Evolutionary conservation across 1,140 invertebrate species (phyloP).

Genomic region (Euura saliciscinereae): DNA sequence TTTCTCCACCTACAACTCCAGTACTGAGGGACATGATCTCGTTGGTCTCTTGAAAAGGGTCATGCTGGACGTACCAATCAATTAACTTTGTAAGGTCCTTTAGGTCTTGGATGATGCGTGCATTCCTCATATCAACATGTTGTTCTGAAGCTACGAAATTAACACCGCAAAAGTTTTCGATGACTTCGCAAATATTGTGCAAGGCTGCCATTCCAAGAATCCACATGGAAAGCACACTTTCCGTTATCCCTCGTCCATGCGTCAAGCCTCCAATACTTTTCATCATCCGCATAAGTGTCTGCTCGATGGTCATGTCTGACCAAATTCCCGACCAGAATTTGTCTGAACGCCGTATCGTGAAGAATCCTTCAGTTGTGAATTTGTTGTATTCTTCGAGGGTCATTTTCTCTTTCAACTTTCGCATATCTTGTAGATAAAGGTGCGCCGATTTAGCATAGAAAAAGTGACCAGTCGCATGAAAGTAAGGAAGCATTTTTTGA

Average conservation of each 20-base stretch:
- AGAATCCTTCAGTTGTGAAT: conserved; percentile 44
- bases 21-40: conserved; percentile 12
- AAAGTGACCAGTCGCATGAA: conserved; percentile 54
- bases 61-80: too few relatives aligned
- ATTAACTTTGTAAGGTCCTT: too few relatives aligned
- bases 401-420: conserved; percentile 31
- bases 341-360: conserved; percentile 44
- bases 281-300: conserved; percentile 49
- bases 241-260: conserved; percentile 32
- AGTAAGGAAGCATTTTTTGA: conserved; percentile 46
- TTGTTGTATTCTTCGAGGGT: conserved; percentile 34
- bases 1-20: conserved; percentile 4
- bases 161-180: too few relatives aligned
- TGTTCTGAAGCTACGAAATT: conserved; percentile 21
- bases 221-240: conserved; percentile 30
- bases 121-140: conserved; percentile 22
- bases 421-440: conserved; percentile 55
- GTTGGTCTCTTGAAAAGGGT: not conserved
- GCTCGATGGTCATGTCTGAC: conserved; percentile 53
- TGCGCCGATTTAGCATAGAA: conserved; percentile 54
- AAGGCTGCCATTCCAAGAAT: conserved; percentile 23
- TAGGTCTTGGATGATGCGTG: conserved; percentile 12
- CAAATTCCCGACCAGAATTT: conserved; percentile 51
- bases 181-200: too few relatives aligned
- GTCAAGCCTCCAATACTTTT: conserved; percentile 38